Base-by-base conservation (phyloP, 2,888 invertebrate genomes). In the Girardia tigrina region DNA sequence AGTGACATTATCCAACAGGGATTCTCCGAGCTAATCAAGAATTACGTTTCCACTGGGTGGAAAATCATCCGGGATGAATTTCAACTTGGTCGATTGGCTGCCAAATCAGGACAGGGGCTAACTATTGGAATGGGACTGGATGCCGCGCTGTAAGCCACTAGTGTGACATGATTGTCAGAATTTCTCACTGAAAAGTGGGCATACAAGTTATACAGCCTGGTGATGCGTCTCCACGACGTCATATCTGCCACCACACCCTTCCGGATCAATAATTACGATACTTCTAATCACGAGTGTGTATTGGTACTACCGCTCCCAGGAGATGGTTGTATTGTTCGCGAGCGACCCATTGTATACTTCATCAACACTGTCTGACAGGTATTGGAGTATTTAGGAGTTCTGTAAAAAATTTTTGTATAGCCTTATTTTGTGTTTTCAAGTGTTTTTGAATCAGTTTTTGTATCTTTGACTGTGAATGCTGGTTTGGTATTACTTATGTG, bases 331-430 rank as follows among this genome's bases (percentile, higher is more conserved):
- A 14, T 42, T 42, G 12, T n/a, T 42, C 12, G 42, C n/a, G 12
- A 42, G 12, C 12, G n/a, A 14, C 42, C 42, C n/a, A 16, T 42
- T 12, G 12, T 95, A 77, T 90, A 93, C 80, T 90, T 93, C 82
- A 89, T 92, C 23, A 94, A 93, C 84, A 88, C 90, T 0, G 86
- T 95, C 77, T 91, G 92, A 82, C 91, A 91, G 85, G 90, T 92
- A n/a, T n/a, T n/a, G n/a, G n/a, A n/a, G n/a, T n/a, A n/a, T n/a
- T n/a, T n/a, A n/a, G n/a, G n/a, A n/a, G n/a, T n/a, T n/a, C n/a
- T n/a, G n/a, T n/a, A n/a, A n/a, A n/a, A n/a, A n/a, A n/a, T n/a
- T n/a, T n/a, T n/a, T n/a, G n/a, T n/a, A n/a, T n/a, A n/a, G n/a
- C n/a, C n/a, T n/a, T n/a, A n/a, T n/a, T n/a, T n/a, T n/a, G n/a